A percentile compares a stretch with the other conserved stretches of the same genome.
Evolutionary conservation across 2,797 vertebrate genomes (phyloP).

Genomic region (Alfaro cultratus): DNA sequence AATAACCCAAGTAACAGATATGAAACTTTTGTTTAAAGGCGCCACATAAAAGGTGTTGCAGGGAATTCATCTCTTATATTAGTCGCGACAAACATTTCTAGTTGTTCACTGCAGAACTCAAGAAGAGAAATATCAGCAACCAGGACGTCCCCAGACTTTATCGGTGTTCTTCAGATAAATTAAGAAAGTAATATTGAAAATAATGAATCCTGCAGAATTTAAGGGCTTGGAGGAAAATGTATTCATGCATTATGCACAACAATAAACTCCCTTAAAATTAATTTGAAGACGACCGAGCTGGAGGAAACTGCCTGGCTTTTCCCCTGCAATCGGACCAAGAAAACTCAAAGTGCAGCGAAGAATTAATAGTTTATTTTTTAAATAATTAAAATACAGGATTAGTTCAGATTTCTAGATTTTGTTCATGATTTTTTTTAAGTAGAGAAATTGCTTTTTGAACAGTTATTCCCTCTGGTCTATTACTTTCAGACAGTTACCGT

Average conservation of each 20-base stretch:
- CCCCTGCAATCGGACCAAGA: neutral
- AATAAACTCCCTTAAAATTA: neutral
- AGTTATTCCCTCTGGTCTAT: neutral
- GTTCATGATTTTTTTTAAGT: neutral
- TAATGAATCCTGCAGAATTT: constrained; percentile 16
- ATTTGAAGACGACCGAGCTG: neutral
- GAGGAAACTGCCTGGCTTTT: neutral
- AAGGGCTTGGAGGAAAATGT: neutral
- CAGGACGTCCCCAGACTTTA: neutral
- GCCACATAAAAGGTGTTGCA: constrained; percentile 6
- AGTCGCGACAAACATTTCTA: constrained; percentile 14
- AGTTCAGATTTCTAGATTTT: neutral
- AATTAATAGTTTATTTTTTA: neutral
- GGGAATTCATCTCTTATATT: constrained; percentile 20
- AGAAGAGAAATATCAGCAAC: constrained; percentile 23
- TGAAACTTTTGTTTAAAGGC: constrained; percentile 35
- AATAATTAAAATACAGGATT: neutral
- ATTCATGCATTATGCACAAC: constrained; percentile 1
- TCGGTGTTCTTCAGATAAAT: constrained; percentile 16
- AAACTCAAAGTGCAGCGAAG: neutral
- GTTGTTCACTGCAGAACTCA: constrained; percentile 16
- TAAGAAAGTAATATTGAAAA: constrained; percentile 23
- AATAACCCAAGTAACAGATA: constrained; percentile 38
- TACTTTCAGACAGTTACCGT: neutral
- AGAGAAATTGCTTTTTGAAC: neutral